Evolutionary conservation across 1,140 invertebrate genomes (phyloP).

Genomic region (Planococcus citri): DNA sequence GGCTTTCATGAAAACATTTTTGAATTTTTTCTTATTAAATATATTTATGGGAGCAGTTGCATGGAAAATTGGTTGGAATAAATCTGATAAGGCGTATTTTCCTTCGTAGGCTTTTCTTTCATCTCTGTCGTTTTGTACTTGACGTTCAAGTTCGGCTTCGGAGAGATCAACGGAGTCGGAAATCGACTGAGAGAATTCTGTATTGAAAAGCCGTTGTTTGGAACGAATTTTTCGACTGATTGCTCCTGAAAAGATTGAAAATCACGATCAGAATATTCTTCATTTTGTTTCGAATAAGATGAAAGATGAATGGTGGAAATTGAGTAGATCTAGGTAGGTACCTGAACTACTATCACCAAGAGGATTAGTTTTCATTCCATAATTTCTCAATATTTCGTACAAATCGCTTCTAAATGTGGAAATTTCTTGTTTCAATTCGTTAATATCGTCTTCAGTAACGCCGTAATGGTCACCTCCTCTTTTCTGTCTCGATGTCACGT

Average conservation of each 20-base stretch:
- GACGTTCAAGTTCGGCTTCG: conserved; percentile 1
- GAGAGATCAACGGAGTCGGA: conserved; percentile 36
- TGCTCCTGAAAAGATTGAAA: conserved; percentile 56
- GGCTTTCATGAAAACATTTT: conserved; percentile 10
- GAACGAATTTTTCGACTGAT: conserved; percentile 87
- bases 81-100: not conserved
- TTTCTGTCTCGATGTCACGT: conserved; percentile 89
- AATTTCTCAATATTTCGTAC: conserved; percentile 86
- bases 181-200: conserved; percentile 50
- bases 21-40: conserved; percentile 5
- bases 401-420: conserved; percentile 88
- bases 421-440: conserved; percentile 98
- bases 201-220: conserved; percentile 83
- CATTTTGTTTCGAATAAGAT: not conserved
- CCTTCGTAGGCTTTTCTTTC: not conserved
- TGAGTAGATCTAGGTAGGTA: not conserved
- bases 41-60: not conserved
- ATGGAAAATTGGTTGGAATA: conserved; percentile 8
- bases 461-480: conserved; percentile 87
- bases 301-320: not conserved
- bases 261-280: conserved; percentile 29
- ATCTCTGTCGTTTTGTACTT: not conserved
- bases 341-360: not conserved
- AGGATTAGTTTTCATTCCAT: conserved; percentile 73
- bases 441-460: conserved; percentile 97